Conservation (phyloP, 92 coral and sea anemone genomes). For the Umimayanthus chanpuru region DNA sequence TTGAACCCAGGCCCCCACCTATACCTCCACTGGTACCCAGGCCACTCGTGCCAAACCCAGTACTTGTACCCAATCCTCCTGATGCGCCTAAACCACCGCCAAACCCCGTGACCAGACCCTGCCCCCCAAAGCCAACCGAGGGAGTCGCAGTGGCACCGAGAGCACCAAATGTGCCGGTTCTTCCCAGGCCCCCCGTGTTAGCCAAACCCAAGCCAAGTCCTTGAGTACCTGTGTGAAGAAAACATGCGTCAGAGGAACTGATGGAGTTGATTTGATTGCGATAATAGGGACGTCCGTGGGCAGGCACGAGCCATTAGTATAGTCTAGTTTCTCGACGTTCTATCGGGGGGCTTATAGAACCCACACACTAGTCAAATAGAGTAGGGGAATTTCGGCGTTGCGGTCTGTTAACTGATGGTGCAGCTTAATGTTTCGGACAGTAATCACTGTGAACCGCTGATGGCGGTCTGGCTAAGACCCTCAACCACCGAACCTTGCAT, state of each 20-base stretch:
- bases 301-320: too few relatives aligned
- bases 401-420: too few relatives aligned
- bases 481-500: too few relatives aligned
- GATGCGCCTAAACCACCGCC: conserved; percentile 21
- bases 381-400: too few relatives aligned
- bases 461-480: too few relatives aligned
- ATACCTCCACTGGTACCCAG: conserved; percentile 43
- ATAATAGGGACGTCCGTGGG: background rate
- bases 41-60: conserved; percentile 64
- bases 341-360: too few relatives aligned
- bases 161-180: conserved; percentile 58
- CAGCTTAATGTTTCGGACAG: too few relatives aligned
- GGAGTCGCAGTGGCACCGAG: conserved; percentile 46
- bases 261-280: background rate
- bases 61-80: conserved; percentile 61
- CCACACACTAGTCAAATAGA: too few relatives aligned
- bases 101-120: conserved; percentile 19
- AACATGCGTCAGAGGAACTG: background rate
- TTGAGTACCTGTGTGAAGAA: conserved; percentile 5
- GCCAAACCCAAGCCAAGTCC: conserved; percentile 37
- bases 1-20: conserved; percentile 71
- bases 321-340: too few relatives aligned
- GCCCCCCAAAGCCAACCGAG: conserved; percentile 36
- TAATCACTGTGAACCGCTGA: too few relatives aligned
- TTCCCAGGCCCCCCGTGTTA: conserved; percentile 26